These are phyloP conservation scores for Drosophila falleni DNA, from an alignment of 2,888 invertebrate genomes.

Conservation along the genomic window DNA sequence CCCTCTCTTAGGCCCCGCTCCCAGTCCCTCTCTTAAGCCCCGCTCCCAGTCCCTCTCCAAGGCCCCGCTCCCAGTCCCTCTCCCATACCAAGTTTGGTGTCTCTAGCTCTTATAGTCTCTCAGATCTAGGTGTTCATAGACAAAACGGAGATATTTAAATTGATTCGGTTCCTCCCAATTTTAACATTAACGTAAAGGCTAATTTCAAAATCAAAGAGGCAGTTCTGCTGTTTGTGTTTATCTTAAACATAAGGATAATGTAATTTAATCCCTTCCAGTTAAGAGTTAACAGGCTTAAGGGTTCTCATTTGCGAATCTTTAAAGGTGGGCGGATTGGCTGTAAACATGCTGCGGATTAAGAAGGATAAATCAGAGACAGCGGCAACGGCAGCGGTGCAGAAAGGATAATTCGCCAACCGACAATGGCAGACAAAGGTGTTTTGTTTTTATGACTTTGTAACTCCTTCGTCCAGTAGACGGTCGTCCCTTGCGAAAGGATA, in stretches of 20 bases:
- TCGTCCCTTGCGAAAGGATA: constrained; percentile 67
- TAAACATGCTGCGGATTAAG: constrained; percentile 66
- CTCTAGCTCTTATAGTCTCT: too few species aligned
- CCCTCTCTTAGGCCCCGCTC: too few species aligned
- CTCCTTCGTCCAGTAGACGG: constrained; percentile 73
- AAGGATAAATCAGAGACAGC: constrained; percentile 43
- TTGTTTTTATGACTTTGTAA: constrained; percentile 82
- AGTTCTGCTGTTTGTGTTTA: constrained; percentile 75
- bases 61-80: too few species aligned
- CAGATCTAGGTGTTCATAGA: too few species aligned
- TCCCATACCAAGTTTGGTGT: too few species aligned
- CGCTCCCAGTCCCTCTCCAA: too few species aligned
- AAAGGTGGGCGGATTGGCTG: constrained; percentile 53
- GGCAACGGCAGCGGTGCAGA: constrained; percentile 51
- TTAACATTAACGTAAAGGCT: constrained; percentile 19
- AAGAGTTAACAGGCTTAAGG: constrained; percentile 75
- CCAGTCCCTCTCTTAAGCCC: too few species aligned
- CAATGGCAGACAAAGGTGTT: constrained; percentile 79
- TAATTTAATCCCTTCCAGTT: constrained; percentile 80
- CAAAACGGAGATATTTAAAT: constrained; percentile 19
- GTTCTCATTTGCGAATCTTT: constrained; percentile 62
- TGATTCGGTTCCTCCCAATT: constrained; percentile 6
- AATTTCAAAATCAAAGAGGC: constrained; percentile 16
- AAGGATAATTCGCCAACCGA: constrained; percentile 75
- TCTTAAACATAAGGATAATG: constrained; percentile 84